A percentile compares a stretch with the other conserved stretches of the same genome.
These are phyloP conservation scores for Argyra leucocephala DNA, from an alignment of 2,888 invertebrate species.

Conservation along the genomic window DNA sequence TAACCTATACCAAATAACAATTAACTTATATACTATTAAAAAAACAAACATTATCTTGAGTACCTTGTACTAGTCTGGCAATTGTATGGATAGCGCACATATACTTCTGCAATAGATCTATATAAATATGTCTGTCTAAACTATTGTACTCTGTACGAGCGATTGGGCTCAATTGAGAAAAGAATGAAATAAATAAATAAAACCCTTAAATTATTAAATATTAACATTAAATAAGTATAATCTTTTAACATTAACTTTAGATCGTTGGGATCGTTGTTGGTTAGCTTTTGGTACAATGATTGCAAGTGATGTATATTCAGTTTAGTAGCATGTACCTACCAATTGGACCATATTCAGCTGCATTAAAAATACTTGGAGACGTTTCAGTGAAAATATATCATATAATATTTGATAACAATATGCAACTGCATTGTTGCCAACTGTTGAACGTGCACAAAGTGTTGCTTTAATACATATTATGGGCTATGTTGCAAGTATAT, in stretches of 20 bases:
- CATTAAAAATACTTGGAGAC: constrained; percentile 67
- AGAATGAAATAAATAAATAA: too few relatives aligned
- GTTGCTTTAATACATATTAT: constrained; percentile 78
- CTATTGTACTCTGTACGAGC: too few relatives aligned
- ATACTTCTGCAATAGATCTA: too few relatives aligned
- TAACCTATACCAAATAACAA: too few relatives aligned
- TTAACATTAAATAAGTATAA: too few relatives aligned
- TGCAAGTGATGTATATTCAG: constrained; percentile 70
- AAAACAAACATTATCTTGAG: too few relatives aligned
- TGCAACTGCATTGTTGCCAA: constrained; percentile 77
- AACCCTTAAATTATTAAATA: too few relatives aligned
- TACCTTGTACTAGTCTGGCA: too few relatives aligned
- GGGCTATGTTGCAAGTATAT: constrained; percentile 75
- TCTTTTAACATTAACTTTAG: constrained; percentile 61
- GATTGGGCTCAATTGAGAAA: too few relatives aligned
- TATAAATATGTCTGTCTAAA: too few relatives aligned
- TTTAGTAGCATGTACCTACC: constrained; percentile 64
- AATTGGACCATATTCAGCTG: constrained; percentile 60
- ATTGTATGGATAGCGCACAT: too few relatives aligned
- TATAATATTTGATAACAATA: constrained; percentile 86
- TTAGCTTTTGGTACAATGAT: constrained; percentile 74
- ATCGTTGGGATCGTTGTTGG: constrained; percentile 74
- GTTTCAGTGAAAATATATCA: constrained; percentile 79
- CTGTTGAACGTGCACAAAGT: constrained; percentile 77
- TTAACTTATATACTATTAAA: too few relatives aligned